A percentile compares a stretch with the other conserved stretches of the same genome.
Conservation (phyloP, 1,140 invertebrate genomes). For the Microplitis demolitor region DNA sequence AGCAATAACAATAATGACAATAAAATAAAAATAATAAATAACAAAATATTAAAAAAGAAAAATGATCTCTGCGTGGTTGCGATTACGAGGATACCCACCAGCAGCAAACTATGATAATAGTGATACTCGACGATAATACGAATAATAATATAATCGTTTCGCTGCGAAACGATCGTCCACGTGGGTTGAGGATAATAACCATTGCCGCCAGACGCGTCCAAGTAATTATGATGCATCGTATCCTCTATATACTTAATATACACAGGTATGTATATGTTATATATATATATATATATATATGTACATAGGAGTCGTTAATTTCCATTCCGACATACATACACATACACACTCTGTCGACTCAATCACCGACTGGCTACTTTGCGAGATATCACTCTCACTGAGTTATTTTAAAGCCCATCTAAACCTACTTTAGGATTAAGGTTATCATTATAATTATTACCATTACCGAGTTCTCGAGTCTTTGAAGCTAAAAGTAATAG, state of each 20-base stretch:
- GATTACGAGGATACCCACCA: neutral
- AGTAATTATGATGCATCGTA: conserved; percentile 13
- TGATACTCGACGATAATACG: conserved; percentile 3
- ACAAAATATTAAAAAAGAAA: neutral
- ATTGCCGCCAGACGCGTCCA: neutral
- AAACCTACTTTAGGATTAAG: too few relatives aligned
- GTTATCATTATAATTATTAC: neutral
- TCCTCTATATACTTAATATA: conserved; percentile 23
- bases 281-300: conserved; percentile 10
- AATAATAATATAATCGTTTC: conserved; percentile 14
- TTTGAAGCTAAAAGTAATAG: neutral
- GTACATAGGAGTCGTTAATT: neutral
- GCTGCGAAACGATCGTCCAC: conserved; percentile 5
- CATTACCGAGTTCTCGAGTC: neutral
- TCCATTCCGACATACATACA: neutral
- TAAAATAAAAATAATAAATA: neutral
- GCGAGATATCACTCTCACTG: neutral
- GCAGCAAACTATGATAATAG: neutral
- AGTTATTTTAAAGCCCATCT: neutral
- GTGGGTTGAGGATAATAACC: conserved; percentile 8
- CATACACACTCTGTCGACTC: conserved; percentile 1
- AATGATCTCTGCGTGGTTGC: neutral
- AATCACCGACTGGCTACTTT: neutral
- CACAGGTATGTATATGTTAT: neutral
- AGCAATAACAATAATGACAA: neutral